phyloP scores from a whole-genome alignment of 2,797 vertebrate genomes.

The Periophthalmus magnuspinnatus region DNA sequence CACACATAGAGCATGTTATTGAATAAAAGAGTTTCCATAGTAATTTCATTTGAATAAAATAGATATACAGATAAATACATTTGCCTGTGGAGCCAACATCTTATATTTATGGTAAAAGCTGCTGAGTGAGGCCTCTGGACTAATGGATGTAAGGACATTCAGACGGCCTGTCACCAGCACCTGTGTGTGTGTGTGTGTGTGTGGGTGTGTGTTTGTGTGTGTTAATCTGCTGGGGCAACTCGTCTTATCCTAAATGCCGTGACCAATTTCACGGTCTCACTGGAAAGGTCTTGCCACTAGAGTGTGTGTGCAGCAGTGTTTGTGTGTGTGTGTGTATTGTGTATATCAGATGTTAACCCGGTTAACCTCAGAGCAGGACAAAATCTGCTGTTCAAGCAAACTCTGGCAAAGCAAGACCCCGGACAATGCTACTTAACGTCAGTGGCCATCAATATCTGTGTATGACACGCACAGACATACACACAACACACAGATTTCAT shows the following conservation, averaged over 20 bases:
- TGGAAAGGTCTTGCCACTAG: slow-evolving; percentile 73
- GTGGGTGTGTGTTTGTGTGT: slow-evolving; percentile 17
- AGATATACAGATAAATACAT: background rate
- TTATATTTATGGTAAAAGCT: slow-evolving; percentile 66
- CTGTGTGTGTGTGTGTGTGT: slow-evolving; percentile 24
- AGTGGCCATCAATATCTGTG: slow-evolving; percentile 59
- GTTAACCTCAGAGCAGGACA: slow-evolving; percentile 71
- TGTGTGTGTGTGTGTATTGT: slow-evolving; percentile 49
- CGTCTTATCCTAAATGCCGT: slow-evolving; percentile 76
- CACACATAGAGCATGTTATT: background rate
- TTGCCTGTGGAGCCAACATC: slow-evolving; percentile 43
- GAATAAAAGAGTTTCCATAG: background rate
- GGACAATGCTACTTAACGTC: slow-evolving; percentile 59
- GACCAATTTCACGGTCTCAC: slow-evolving; percentile 81
- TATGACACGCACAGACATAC: slow-evolving; percentile 31
- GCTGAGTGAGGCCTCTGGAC: slow-evolving; percentile 63
- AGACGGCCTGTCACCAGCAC: slow-evolving; percentile 65
- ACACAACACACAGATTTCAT: slow-evolving; percentile 10
- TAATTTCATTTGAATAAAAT: background rate
- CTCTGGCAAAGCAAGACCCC: slow-evolving; percentile 56
- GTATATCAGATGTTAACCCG: slow-evolving; percentile 66
- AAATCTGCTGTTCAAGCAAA: slow-evolving; percentile 73
- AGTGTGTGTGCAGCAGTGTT: slow-evolving; percentile 31
- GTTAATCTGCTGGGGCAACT: slow-evolving; percentile 66
- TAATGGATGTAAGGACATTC: slow-evolving; percentile 75